Conservation (phyloP, 2,797 vertebrate species). For the Vireo griseus region DNA sequence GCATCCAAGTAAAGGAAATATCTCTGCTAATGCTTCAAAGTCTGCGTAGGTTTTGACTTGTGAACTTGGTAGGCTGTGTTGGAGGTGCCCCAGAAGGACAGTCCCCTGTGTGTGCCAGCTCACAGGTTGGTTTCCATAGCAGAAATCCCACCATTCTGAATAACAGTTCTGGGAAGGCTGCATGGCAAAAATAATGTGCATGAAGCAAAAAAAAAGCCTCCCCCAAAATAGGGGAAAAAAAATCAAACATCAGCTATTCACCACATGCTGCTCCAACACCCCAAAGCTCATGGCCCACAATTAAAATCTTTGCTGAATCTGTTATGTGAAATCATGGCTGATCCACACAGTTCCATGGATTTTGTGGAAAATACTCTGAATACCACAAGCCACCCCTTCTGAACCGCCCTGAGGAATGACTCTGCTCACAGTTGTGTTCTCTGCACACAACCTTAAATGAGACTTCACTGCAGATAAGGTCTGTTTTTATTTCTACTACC, state of each 20-base stretch:
- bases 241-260: neutral
- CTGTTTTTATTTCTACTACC: neutral
- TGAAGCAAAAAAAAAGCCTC: neutral
- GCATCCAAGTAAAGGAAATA: neutral
- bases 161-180: neutral
- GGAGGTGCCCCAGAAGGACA: neutral
- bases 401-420: rapidly evolving
- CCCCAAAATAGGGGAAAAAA: neutral
- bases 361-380: neutral
- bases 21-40: neutral
- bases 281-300: neutral
- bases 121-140: neutral
- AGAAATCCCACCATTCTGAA: neutral
- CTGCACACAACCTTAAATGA: neutral
- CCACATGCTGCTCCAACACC: neutral
- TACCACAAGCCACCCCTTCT: neutral
- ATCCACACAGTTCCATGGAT: neutral
- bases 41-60: neutral
- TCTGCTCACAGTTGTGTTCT: neutral
- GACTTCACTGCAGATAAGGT: neutral
- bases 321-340: neutral
- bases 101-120: neutral
- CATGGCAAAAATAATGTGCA: neutral
- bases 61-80: neutral
- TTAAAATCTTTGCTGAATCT: neutral